phyloP scores from a whole-genome alignment of 2,797 vertebrate species.

The Gouania willdenowi region DNA sequence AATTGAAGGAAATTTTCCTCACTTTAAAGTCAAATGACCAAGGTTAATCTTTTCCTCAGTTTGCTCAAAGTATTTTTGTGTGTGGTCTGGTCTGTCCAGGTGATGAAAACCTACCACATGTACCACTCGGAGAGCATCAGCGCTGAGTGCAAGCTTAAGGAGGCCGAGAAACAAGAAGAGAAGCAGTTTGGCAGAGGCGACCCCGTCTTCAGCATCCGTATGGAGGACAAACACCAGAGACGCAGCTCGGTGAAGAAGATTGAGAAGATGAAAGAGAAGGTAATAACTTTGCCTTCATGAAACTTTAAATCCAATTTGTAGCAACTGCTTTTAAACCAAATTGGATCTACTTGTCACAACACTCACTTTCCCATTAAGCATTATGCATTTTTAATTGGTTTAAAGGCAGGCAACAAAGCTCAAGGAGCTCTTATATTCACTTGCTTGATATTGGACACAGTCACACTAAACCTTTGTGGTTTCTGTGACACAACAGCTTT shows the following conservation, averaged over 20 bases:
- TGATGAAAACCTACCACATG: slow-evolving; percentile 99
- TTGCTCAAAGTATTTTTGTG: no score
- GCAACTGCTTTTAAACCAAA: not conserved
- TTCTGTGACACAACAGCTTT: not conserved
- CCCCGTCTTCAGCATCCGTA: slow-evolving; percentile 88
- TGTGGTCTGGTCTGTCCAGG: slow-evolving; percentile 80
- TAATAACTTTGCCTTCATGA: no score
- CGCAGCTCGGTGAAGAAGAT: slow-evolving; percentile 97
- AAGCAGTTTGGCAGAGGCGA: slow-evolving; percentile 90
- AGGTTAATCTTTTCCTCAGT: no score
- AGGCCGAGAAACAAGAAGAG: slow-evolving; percentile 97
- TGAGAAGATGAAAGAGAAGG: slow-evolving; percentile 99
- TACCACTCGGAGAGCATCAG: slow-evolving; percentile 97
- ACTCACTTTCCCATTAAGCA: not conserved
- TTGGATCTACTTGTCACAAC: not conserved
- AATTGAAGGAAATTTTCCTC: not conserved
- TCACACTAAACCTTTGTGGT: not conserved
- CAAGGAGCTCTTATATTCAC: not conserved
- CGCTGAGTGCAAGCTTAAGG: slow-evolving; percentile 95
- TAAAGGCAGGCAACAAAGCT: no score
- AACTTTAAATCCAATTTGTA: not conserved
- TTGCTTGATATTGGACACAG: not conserved
- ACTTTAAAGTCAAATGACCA: not conserved
- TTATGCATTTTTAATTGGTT: not conserved
- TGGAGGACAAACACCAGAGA: slow-evolving; percentile 91